Evolutionary conservation across 2,113 vertebrate species (phyloP), one percentile per base, ranked within the genome.

Genomic region (Acanthochromis polyacanthus): DNA sequence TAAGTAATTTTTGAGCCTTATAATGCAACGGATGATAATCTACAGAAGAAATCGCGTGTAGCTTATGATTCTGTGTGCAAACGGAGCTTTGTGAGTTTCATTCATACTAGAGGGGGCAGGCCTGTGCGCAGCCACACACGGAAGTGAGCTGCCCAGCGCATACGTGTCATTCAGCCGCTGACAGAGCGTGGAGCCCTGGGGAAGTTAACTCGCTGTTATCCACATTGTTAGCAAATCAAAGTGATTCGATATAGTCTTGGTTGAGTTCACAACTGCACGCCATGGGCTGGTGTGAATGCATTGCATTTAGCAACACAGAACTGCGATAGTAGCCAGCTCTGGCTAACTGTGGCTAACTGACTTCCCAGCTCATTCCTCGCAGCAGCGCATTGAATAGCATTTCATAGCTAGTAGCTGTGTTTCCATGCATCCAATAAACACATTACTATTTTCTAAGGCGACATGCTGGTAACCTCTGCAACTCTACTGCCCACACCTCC

Each of bases 161-260:
- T 95, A 97, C 96, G 96, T 97, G 97, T 96, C 96, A 95, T 63
- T 89, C 83, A 74, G 58, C 30, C 80, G 50, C 65, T 82, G 84
- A 83, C 78, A 73, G 59, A 85, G 76, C 82, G 82, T 92, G 93
- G 78, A 61, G 71, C 50, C 22, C 76, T 66, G 74, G 89, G 89
- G 92, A 94, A 94, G 87, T 89, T 38, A 57, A 70, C 43, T 4
- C 57, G 28, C 38, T 36, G 0, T 23, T 40, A 59, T 4, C 4
- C 19, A 40, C 51, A 59, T 30, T 16, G 11, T 50, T 11, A 19
- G 22, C 1, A 12, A 63, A 20, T 19, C 45, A 19, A n/a, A 45
- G 46, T 30, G 0, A 40, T 32, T 43, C 17, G 0, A 52, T 5
- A 19, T 5, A 0, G 2, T 32, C 0, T 7, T 1, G 2, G 19